Percentiles rank a stretch among this genome's conserved stretches.
Conservation (phyloP, 2,113 vertebrate species). For the Dasyprocta punctata region DNA sequence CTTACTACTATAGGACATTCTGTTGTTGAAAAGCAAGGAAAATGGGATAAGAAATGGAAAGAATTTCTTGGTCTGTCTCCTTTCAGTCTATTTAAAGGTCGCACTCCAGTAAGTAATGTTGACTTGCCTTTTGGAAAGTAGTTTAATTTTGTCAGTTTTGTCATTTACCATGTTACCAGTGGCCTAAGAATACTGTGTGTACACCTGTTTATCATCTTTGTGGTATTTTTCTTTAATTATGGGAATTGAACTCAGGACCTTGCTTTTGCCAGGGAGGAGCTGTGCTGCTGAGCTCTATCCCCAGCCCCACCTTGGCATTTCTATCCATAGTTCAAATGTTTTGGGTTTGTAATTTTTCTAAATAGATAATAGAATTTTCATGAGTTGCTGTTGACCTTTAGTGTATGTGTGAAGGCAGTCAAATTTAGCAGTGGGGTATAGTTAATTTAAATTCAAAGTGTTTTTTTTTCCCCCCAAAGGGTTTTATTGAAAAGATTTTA, state of each 20-base stretch:
- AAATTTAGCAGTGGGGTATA: not conserved
- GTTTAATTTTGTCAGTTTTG: not conserved
- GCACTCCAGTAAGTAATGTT: slow-evolving; percentile 88
- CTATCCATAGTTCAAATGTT: slow-evolving; percentile 13
- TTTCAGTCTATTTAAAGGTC: slow-evolving; percentile 82
- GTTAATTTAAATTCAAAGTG: slow-evolving; percentile 14
- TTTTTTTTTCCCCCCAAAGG: not conserved
- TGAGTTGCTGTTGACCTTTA: not conserved
- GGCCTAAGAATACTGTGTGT: not conserved
- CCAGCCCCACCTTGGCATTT: not conserved
- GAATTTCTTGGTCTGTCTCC: slow-evolving; percentile 82
- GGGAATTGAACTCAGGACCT: too few relatives aligned
- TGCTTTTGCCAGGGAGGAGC: too few relatives aligned
- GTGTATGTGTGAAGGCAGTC: not conserved
- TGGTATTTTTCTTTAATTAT: too few relatives aligned
- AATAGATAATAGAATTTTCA: slow-evolving; percentile 27
- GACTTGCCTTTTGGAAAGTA: slow-evolving; percentile 5
- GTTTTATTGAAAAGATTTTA: slow-evolving; percentile 13
- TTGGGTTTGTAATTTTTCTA: slow-evolving; percentile 52
- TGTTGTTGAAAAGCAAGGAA: slow-evolving; percentile 82
- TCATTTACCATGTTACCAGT: slow-evolving; percentile 17
- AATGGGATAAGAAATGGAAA: slow-evolving; percentile 91
- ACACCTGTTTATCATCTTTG: slow-evolving; percentile 39
- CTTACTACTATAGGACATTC: slow-evolving; percentile 72
- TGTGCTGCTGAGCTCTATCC: too few relatives aligned